Percentiles rank a stretch among this genome's conserved stretches.
Evolutionary conservation across 2,797 vertebrate species (phyloP).

Genomic region (Chiloscyllium punctatum): DNA sequence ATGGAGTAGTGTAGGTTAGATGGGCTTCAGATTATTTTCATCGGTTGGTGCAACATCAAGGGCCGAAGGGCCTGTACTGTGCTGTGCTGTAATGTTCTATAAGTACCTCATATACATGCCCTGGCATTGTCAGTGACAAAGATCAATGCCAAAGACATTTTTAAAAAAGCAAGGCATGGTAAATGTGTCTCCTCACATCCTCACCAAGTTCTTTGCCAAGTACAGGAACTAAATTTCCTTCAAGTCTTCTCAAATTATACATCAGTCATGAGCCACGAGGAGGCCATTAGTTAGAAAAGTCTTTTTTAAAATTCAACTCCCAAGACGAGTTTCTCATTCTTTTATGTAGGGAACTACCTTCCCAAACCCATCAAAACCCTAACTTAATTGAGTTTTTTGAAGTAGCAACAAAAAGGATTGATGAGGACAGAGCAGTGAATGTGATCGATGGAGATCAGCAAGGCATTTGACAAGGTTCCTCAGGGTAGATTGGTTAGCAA

Average conservation of each 20-base stretch:
- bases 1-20: too few species aligned
- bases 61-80: too few species aligned
- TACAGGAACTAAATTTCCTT: neutral
- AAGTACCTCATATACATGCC: slow-evolving; percentile 71
- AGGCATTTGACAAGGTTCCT: too few species aligned
- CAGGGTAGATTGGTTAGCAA: too few species aligned
- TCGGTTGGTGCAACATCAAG: too few species aligned
- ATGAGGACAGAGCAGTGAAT: too few species aligned
- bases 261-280: neutral
- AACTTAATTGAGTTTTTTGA: too few species aligned
- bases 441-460: too few species aligned
- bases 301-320: neutral
- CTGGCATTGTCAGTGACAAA: slow-evolving; percentile 96
- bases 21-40: too few species aligned
- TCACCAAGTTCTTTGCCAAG: neutral
- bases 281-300: neutral
- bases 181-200: neutral
- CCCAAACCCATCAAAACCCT: neutral
- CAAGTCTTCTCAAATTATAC: neutral
- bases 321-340: too few species aligned
- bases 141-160: slow-evolving; percentile 72
- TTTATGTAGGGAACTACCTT: neutral
- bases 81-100: too few species aligned
- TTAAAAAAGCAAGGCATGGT: neutral
- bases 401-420: too few species aligned